These are phyloP conservation scores for Leptatherina wallacei DNA, from an alignment of 2,797 vertebrate species.

Conservation along the genomic window DNA sequence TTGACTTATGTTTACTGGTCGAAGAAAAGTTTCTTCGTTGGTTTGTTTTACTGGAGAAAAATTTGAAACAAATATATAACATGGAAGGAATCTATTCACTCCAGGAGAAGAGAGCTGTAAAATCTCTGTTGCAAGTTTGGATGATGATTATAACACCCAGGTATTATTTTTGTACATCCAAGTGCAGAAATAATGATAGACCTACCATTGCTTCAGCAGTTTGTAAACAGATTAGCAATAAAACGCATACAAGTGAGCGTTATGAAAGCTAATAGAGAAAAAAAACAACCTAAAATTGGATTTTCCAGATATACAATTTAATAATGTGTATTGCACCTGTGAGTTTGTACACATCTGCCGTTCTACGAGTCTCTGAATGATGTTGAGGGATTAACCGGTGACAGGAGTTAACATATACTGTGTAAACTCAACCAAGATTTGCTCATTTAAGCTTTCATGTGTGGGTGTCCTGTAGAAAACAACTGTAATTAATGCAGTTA, in stretches of 20 bases:
- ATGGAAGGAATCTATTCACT: not conserved
- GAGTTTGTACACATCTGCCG: not conserved
- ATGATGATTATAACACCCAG: not conserved
- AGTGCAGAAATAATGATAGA: conserved; percentile 1
- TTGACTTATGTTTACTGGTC: not conserved
- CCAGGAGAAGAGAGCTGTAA: not conserved
- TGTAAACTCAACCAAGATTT: not conserved
- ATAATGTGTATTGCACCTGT: not conserved
- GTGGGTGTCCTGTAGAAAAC: not conserved
- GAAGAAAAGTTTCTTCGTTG: not conserved
- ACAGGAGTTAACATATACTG: not conserved
- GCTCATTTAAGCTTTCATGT: not conserved
- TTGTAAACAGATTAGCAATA: not conserved
- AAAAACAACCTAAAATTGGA: too few relatives aligned
- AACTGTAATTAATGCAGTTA: conserved; percentile 8
- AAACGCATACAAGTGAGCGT: too few relatives aligned
- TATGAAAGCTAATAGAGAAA: too few relatives aligned
- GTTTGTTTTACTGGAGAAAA: too few relatives aligned
- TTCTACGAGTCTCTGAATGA: too few relatives aligned
- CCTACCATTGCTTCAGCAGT: not conserved
- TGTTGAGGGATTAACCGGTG: too few relatives aligned
- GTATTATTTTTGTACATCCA: conserved; percentile 1
- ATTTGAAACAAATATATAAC: not conserved
- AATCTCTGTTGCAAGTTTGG: too few relatives aligned
- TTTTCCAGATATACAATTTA: too few relatives aligned